phyloP scores from a whole-genome alignment of 2,113 vertebrate genomes.

The Microtus pennsylvanicus region DNA sequence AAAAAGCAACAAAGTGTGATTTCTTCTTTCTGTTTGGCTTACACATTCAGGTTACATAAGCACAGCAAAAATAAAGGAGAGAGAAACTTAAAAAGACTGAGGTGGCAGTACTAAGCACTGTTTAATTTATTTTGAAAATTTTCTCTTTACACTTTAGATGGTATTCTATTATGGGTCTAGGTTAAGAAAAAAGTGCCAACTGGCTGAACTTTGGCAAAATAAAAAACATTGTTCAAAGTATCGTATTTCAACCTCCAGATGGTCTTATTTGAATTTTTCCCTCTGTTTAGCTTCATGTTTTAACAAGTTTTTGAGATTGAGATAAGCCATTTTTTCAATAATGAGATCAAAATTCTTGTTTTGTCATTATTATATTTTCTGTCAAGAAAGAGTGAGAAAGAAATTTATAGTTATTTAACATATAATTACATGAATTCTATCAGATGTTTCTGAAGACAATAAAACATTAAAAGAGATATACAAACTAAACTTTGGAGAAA shows the following conservation, averaged over 20 bases:
- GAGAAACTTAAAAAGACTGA: slow-evolving; percentile 63
- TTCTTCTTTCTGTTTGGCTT: slow-evolving; percentile 31
- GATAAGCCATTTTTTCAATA: neutral
- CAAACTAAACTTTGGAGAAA: neutral
- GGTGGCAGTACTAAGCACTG: slow-evolving; percentile 11
- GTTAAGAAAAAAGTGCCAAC: slow-evolving; percentile 60
- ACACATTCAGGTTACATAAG: slow-evolving; percentile 30
- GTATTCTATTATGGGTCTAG: slow-evolving; percentile 53
- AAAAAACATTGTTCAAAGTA: slow-evolving; percentile 32
- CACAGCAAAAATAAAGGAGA: slow-evolving; percentile 63
- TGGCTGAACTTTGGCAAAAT: slow-evolving; percentile 58
- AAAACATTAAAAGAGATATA: slow-evolving; percentile 17
- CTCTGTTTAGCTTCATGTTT: neutral
- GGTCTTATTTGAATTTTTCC: neutral
- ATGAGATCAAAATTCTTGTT: slow-evolving; percentile 52
- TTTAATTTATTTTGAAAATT: slow-evolving; percentile 60
- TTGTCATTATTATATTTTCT: neutral
- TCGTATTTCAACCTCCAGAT: slow-evolving; percentile 46
- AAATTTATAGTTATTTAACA: neutral
- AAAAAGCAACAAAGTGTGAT: neutral
- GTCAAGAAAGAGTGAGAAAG: neutral
- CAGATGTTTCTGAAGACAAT: slow-evolving; percentile 54
- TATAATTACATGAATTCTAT: neutral
- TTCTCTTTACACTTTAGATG: slow-evolving; percentile 57
- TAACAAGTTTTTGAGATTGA: neutral